These are phyloP conservation scores for Stenchaetothrips biformis DNA, from an alignment of 2,888 invertebrate genomes.

Conservation along the genomic window DNA sequence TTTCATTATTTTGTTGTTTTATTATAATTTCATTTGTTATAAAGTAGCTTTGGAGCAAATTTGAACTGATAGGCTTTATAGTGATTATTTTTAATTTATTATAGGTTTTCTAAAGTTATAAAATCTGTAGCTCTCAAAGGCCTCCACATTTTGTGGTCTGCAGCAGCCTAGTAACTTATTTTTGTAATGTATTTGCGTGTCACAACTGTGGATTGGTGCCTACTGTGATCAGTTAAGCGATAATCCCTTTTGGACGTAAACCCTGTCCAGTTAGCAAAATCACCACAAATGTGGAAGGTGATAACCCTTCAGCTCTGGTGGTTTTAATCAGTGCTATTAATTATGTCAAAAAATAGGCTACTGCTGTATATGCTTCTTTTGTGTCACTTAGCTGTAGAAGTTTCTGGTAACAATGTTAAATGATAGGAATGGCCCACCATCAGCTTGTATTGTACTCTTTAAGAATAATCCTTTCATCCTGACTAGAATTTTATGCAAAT, in stretches of 20 bases:
- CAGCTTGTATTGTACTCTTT: background rate
- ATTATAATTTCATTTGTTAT: constrained; percentile 20
- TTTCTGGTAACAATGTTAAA: background rate
- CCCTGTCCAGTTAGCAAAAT: background rate
- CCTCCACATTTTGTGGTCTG: background rate
- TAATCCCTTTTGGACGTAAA: background rate
- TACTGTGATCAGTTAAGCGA: background rate
- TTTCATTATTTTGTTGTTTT: constrained; percentile 19
- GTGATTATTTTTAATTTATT: constrained; percentile 21
- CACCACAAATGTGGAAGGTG: background rate
- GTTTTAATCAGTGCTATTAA: background rate
- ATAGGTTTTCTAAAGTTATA: constrained; percentile 12
- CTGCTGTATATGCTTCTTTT: background rate
- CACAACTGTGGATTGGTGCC: background rate
- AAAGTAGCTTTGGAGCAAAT: constrained; percentile 12
- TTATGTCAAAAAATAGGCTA: background rate
- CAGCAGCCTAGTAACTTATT: constrained; percentile 18
- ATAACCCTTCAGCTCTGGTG: background rate
- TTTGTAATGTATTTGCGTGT: background rate
- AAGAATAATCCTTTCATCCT: background rate
- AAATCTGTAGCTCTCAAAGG: background rate
- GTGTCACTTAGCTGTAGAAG: background rate
- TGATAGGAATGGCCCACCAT: background rate
- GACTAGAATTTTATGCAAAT: background rate
- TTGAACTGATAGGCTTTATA: constrained; percentile 25